phyloP scores from a whole-genome alignment of 2,797 vertebrate species.

The Rachycentron canadum region DNA sequence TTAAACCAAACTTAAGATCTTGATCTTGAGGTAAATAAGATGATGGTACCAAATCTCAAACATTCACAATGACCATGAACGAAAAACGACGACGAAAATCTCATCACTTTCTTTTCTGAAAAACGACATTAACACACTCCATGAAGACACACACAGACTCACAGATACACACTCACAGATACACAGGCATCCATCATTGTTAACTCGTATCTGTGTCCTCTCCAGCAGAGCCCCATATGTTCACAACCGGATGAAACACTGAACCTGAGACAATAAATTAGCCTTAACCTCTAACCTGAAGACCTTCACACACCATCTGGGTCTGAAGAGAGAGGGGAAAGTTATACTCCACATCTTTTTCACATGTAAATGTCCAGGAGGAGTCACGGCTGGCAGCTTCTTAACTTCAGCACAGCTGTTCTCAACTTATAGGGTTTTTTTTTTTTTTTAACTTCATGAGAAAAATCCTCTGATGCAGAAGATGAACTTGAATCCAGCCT shows the following conservation, averaged over 20 bases:
- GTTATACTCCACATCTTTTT: background rate
- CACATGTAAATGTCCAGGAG: background rate
- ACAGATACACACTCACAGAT: background rate
- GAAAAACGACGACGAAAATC: too few species aligned
- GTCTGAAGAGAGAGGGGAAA: background rate
- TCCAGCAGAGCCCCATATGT: conserved; percentile 51
- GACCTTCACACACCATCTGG: conserved; percentile 51
- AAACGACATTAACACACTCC: background rate
- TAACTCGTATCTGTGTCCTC: conserved; percentile 31
- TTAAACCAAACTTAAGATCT: background rate
- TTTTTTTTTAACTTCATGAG: too few species aligned
- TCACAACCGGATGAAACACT: conserved; percentile 45
- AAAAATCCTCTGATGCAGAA: background rate
- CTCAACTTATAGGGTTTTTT: background rate
- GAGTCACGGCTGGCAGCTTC: background rate
- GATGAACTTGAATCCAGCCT: background rate
- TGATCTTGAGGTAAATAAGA: too few species aligned
- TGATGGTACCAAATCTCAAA: too few species aligned
- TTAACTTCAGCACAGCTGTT: conserved; percentile 5
- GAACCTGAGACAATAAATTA: conserved; percentile 58
- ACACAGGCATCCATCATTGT: conserved; percentile 22
- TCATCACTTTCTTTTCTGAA: background rate
- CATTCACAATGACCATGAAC: too few species aligned
- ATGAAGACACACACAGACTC: background rate
- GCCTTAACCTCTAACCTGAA: conserved; percentile 45